Evolutionary conservation across 2,797 vertebrate species (phyloP), one percentile per base, ranked within the genome.

Genomic region (Silurus aristotelis): DNA sequence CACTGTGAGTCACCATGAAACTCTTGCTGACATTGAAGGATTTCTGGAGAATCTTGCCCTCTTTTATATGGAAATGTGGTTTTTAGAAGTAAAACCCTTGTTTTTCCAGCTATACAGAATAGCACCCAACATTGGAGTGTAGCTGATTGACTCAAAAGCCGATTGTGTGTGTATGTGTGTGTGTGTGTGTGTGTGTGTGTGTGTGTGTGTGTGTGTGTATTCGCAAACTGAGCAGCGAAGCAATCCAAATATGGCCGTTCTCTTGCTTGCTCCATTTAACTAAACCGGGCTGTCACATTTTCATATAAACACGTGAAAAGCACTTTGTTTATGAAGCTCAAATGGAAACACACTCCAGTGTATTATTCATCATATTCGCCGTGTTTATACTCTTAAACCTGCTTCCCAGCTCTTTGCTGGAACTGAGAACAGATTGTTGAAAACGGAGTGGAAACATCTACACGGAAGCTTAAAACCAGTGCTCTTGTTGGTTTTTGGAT

Each of bases 221-320:
- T 80, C 76, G 80, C 80, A 84, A 85, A 78, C 68, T 55, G 43
- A 73, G 80, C 86, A 91, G 89, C 67, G 64, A 27, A 90, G 90
- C 87, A 87, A 85, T 92, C 88, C 91, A 92, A 92, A 91, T 94
- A 93, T 89, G 93, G 88, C 48, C 80, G 83, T 89, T 90, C 87
- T 90, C 82, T 85, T 76, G 72, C 61, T 87, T 80, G 73, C 82
- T 84, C 90, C 85, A 80, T 90, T 91, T 91, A 91, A 88, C 82
- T 76, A 80, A 86, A 79, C 25, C 52, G 60, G 89, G 85, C 90
- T 90, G 89, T 86, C 88, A 89, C 88, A 89, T 88, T 90, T 82
- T 89, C 88, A 85, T 89, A 81, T 87, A 87, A 88, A 89, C 90
- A 89, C 80, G 87, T 72, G 58, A 89, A 87, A 85, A 87, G 79